Evolutionary conservation across 2,797 vertebrate species (phyloP).

Genomic region (Takifugu rubripes): DNA sequence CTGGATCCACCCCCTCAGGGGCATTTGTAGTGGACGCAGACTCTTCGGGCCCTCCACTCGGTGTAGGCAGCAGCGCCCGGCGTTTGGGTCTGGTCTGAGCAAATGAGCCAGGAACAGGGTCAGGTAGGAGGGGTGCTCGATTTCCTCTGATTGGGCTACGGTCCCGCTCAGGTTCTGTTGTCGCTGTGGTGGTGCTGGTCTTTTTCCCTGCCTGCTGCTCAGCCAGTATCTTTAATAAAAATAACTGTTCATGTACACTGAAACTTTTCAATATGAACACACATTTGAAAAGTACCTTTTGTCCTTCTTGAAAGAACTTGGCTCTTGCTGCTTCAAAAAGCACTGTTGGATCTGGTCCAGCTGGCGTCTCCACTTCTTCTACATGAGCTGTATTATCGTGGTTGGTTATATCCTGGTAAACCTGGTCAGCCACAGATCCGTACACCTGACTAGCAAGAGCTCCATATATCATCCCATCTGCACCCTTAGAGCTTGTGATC

Average conservation of each 20-base stretch:
- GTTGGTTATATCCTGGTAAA: slow-evolving; percentile 57
- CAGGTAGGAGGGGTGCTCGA: slow-evolving; percentile 78
- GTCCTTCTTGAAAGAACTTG: slow-evolving; percentile 81
- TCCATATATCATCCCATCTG: slow-evolving; percentile 76
- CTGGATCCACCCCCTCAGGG: slow-evolving; percentile 73
- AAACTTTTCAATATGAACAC: background rate
- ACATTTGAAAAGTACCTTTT: slow-evolving; percentile 61
- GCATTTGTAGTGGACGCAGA: slow-evolving; percentile 32
- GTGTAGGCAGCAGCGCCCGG: slow-evolving; percentile 77
- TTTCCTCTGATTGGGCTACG: slow-evolving; percentile 77
- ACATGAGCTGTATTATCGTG: slow-evolving; percentile 12
- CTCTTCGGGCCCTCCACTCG: slow-evolving; percentile 73
- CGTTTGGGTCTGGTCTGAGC: slow-evolving; percentile 71
- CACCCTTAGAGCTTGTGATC: slow-evolving; percentile 71
- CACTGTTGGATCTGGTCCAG: slow-evolving; percentile 66
- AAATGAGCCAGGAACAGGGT: slow-evolving; percentile 78
- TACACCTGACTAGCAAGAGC: slow-evolving; percentile 82
- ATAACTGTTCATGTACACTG: background rate
- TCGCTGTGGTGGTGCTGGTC: slow-evolving; percentile 7
- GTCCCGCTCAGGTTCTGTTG: slow-evolving; percentile 69
- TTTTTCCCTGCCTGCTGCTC: slow-evolving; percentile 77
- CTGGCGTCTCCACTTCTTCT: slow-evolving; percentile 46
- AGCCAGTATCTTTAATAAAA: slow-evolving; percentile 64
- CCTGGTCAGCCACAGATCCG: slow-evolving; percentile 74
- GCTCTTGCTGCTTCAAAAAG: slow-evolving; percentile 80